These are phyloP conservation scores for Sminthurides aquaticus DNA, from an alignment of 2,888 invertebrate species.

Conservation along the genomic window DNA sequence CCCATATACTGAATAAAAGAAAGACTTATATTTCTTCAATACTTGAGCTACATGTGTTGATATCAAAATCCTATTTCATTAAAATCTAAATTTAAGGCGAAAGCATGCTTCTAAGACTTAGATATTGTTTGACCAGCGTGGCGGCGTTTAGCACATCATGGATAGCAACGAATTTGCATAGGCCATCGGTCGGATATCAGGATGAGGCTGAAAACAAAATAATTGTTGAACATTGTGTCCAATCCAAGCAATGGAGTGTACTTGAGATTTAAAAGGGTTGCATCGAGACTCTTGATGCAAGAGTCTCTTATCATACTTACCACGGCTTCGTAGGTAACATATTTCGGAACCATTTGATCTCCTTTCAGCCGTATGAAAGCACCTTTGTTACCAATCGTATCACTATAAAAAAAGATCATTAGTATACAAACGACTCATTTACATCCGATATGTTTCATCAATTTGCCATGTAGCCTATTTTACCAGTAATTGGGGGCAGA, in stretches of 20 bases:
- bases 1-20: neutral
- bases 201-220: constrained; percentile 74
- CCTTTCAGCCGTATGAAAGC: constrained; percentile 94
- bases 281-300: no score
- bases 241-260: neutral
- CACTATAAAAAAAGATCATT: constrained; percentile 63
- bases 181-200: constrained; percentile 93
- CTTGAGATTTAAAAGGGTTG: neutral
- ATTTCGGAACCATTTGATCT: constrained; percentile 80
- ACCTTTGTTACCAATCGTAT: constrained; percentile 98
- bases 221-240: no score
- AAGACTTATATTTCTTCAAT: neutral
- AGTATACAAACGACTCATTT: no score
- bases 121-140: neutral
- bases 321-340: constrained; percentile 88
- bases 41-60: neutral
- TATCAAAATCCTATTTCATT: no score
- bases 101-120: neutral
- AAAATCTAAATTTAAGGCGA: neutral
- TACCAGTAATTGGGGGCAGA: constrained; percentile 99
- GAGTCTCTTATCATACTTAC: constrained; percentile 62
- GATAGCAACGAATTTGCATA: constrained; percentile 79
- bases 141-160: constrained; percentile 34
- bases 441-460: no score
- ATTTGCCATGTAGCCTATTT: constrained; percentile 32